A percentile compares a stretch with the other conserved stretches of the same genome.
These are phyloP conservation scores for Cryptotermes secundus DNA, from an alignment of 1,140 invertebrate species.

Conservation along the genomic window DNA sequence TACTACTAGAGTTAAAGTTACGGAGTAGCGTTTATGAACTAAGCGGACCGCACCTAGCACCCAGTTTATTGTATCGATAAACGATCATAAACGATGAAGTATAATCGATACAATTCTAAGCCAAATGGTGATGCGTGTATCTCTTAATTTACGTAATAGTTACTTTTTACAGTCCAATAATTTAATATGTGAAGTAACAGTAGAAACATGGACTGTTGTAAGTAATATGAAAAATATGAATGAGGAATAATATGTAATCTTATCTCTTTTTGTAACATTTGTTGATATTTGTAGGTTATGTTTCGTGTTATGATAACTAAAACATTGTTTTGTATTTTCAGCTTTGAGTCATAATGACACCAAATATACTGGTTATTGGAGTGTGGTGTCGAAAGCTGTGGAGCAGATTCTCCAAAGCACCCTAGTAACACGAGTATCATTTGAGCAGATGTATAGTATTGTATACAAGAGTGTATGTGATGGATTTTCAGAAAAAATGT, in stretches of 20 bases:
- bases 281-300: not conserved
- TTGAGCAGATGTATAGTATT: conserved; percentile 36
- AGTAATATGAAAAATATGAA: not conserved
- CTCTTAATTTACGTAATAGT: not conserved
- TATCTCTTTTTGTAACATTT: not conserved
- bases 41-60: too few species aligned
- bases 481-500: conserved; percentile 33
- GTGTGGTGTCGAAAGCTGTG: conserved; percentile 29
- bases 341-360: not conserved
- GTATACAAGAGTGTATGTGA: conserved; percentile 36
- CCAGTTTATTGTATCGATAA: too few species aligned
- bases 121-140: too few species aligned
- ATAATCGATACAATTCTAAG: too few species aligned
- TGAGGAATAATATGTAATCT: not conserved
- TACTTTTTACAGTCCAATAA: not conserved
- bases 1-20: too few species aligned
- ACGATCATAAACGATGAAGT: too few species aligned
- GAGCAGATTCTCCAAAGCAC: conserved; percentile 26
- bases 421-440: conserved; percentile 30
- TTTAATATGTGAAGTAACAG: not conserved
- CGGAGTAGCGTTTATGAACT: too few species aligned
- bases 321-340: not conserved
- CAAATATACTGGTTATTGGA: conserved; percentile 26
- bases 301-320: not conserved
- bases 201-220: not conserved